Base-by-base conservation (phyloP, 2,113 vertebrate genomes). In the Scatophagus argus region DNA sequence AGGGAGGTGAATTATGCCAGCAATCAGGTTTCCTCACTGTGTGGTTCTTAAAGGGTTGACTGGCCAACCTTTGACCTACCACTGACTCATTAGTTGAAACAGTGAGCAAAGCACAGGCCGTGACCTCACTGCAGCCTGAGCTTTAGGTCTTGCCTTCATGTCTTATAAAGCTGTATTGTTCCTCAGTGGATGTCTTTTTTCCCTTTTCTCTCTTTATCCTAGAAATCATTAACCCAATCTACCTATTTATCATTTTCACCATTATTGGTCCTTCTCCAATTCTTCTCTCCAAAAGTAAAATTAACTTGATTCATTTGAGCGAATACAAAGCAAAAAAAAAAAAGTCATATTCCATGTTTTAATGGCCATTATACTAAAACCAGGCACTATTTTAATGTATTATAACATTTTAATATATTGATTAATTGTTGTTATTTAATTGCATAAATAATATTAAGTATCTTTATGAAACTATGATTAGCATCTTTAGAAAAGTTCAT, bases 61-160 rank as follows among this genome's bases (percentile, higher is more conserved):
- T 25, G 51, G 62, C 36, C 47, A 31, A 89, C 85, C 88, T 92
- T 83, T 90, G 79, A 89, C 90, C 86, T 62, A 6, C 66, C 55
- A 77, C 74, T 75, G 80, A 76, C 81, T 89, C 81, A 88, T 91
- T 89, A 89, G 85, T 58, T 79, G 69, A 89, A 87, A 87, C 82
- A 77, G 75, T 79, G 82, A 82, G 81, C 39, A 59, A 79, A 83
- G 69, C 7, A 27, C 58, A 56, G 66, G 58, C 52, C 43, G 64
- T 83, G 86, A 88, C 89, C 91, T 82, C 76, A 68, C n/a, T 7
- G 36, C 12, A 4, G 77, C 81, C 77, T 23, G 43, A 82, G 73
- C 64, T 77, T 21, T 38, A 46, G 21, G 52, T 64, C 47, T 36
- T 52, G 29, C 34, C 54, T 25, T 70, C 25, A 25, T 27, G 38